Conservation (phyloP, 2,113 vertebrate genomes). For the Alligator sinensis region DNA sequence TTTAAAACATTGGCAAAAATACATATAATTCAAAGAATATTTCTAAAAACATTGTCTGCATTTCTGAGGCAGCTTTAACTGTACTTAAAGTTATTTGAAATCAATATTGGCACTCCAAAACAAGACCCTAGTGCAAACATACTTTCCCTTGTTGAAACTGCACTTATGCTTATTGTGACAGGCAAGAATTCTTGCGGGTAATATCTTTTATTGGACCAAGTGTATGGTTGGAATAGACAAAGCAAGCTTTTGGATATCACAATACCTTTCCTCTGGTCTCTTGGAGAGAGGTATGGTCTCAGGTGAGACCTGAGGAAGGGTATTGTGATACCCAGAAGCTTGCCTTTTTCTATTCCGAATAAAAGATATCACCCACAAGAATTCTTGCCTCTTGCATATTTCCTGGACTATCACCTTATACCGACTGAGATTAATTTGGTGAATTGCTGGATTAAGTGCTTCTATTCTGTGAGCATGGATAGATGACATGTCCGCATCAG, state of each 20-base stretch:
- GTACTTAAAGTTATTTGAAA: not conserved
- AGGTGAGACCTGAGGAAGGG: too few species aligned
- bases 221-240: too few species aligned
- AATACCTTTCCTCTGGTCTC: too few species aligned
- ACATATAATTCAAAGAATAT: not conserved
- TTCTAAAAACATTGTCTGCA: not conserved
- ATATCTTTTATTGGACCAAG: too few species aligned
- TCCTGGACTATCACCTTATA: too few species aligned
- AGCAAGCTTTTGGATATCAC: too few species aligned
- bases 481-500: not conserved
- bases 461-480: not conserved
- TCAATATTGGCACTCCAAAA: not conserved
- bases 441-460: not conserved
- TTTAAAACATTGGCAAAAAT: not conserved
- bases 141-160: not conserved
- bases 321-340: too few species aligned
- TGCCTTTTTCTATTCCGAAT: too few species aligned
- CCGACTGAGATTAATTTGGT: not conserved
- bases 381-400: too few species aligned
- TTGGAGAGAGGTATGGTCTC: too few species aligned
- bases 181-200: too few species aligned
- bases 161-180: not conserved
- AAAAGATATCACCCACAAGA: too few species aligned
- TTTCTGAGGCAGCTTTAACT: not conserved
- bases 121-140: not conserved